These are phyloP conservation scores for Netelia inedita DNA, from an alignment of 2,888 invertebrate species.

Conservation along the genomic window DNA sequence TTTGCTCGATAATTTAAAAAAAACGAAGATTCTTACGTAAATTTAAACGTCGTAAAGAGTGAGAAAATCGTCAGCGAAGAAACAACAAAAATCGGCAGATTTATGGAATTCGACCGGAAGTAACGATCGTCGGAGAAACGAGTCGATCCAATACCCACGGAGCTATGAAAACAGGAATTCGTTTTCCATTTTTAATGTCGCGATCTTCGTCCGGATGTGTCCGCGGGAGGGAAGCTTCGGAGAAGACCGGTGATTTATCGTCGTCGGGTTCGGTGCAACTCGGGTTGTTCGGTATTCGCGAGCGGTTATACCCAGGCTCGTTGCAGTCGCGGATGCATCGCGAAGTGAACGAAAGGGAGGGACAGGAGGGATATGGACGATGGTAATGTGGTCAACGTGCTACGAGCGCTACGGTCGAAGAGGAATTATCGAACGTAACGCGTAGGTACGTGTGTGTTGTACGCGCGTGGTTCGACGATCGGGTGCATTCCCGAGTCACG, in stretches of 20 bases:
- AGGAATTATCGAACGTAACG: background rate
- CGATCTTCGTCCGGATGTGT: conserved; percentile 34
- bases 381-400: conserved; percentile 54
- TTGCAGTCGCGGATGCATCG: conserved; percentile 49
- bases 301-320: conserved; percentile 7
- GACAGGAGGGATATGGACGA: conserved; percentile 43
- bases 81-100: background rate
- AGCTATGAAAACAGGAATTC: conserved; percentile 34
- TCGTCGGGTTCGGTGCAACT: conserved; percentile 4
- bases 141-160: background rate
- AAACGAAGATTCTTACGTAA: no score
- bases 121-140: conserved; percentile 3
- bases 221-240: conserved; percentile 35
- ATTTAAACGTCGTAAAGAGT: no score
- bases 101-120: conserved; percentile 48
- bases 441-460: conserved; percentile 4
- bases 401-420: conserved; percentile 3
- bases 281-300: conserved; percentile 38
- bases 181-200: conserved; percentile 37
- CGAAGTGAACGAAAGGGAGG: background rate
- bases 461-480: conserved; percentile 62
- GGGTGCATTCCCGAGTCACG: conserved; percentile 66
- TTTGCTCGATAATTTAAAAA: no score
- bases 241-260: conserved; percentile 57
- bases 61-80: no score